Percentiles rank a stretch among this genome's conserved stretches.
Conservation (phyloP, 2,113 vertebrate species). For the Pongo abelii region DNA sequence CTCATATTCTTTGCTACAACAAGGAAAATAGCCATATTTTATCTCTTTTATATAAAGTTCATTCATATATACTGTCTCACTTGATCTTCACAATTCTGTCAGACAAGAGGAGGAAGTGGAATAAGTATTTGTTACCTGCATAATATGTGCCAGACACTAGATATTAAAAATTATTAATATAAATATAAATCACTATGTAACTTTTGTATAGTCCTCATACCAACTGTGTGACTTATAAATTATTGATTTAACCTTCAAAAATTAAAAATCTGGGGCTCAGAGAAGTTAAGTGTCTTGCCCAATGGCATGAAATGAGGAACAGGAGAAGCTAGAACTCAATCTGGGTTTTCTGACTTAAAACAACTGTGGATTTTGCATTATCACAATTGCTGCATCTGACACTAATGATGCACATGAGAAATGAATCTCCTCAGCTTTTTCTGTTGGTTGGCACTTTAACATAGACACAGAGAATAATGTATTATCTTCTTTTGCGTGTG, state of each 20-base stretch:
- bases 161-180: neutral
- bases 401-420: neutral
- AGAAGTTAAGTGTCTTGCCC: neutral
- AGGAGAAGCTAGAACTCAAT: neutral
- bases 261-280: neutral
- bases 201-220: neutral
- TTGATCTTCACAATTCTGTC: neutral
- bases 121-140: neutral
- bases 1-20: neutral
- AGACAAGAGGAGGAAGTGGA: neutral
- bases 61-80: neutral
- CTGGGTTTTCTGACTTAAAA: neutral
- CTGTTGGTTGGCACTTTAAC: constrained; percentile 14
- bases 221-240: neutral
- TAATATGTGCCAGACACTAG: neutral
- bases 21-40: neutral
- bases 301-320: neutral
- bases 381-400: constrained; percentile 12
- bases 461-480: neutral
- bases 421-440: constrained; percentile 26
- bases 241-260: neutral
- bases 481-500: neutral
- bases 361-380: neutral
- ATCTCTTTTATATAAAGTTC: neutral
- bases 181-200: neutral